Base-by-base conservation (phyloP, 2,888 invertebrate species). In the Xanthorhoe designata region DNA sequence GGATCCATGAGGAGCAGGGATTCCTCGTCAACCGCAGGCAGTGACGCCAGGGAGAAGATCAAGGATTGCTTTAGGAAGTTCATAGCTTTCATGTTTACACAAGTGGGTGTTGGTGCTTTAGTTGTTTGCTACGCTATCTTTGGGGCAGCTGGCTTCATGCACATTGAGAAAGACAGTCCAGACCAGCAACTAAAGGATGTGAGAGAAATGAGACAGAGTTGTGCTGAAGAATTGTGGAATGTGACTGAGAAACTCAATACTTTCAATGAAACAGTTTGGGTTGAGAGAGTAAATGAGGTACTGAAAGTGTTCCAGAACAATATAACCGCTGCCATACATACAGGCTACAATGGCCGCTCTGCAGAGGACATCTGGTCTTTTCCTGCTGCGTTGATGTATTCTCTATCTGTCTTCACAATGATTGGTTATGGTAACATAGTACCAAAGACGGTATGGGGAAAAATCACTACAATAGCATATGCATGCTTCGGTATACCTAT, bases 41-140 rank as follows among this genome's bases (percentile, higher is more conserved):
- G 94, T 79, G 96, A 96, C 77, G 95, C 96, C 0, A 92, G 95
- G 38, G 97, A 97, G 81, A 96, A 96, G 80, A 95, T 98, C 64
- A 97, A 97, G 87, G 96, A 97, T 81, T 98, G 97, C 84, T 96
- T 97, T 79, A 94, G 98, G 51, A 97, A 97, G 87, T 94, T 97
- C 76, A 95, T 97, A 64, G 97, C 97, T 7, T 98, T 98, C 82
- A 98, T 98, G 98, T 98, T 97, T 91, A 98, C 98, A 7, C 98
- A 98, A 94, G 96, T 97, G 80, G 98, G 98, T 75, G 98, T 98
- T 42, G 98, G 98, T 63, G 98, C 97, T 8, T 92, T 98, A 17
- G 97, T 98, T 53, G 97, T 98, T 2, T 96, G 97, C 72, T 98
- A 98, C 84, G 97, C 98, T 32, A 96, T 98, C 62, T 95, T 97